Evolutionary conservation across 2,113 vertebrate species (phyloP), one percentile per base, ranked within the genome.

Genomic region (Gallinago undulata): DNA sequence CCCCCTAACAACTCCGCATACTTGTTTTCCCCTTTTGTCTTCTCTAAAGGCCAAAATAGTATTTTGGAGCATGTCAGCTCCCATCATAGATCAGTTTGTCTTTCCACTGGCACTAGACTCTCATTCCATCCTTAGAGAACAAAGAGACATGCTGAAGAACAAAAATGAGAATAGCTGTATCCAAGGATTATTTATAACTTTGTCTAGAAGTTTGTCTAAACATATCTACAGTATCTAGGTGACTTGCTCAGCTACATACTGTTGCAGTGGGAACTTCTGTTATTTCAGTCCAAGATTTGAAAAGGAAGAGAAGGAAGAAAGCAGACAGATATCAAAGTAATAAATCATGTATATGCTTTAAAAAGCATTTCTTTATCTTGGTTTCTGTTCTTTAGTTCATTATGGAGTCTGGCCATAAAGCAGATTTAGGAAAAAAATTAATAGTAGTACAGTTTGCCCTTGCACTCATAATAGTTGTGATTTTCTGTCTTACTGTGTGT

Each of bases 171-270:
- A 93, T 90, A 92, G 94, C 90, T 87, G 73, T 86, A 82, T 95
- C 87, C 94, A 96, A 93, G 90, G 48, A 75, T 97, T 96, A 96
- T 97, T 97, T 97, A 96, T 96, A 95, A 85, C 92, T 95, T 87
- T 74, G 81, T 91, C 70, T 83, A 95, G 80, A 95, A 96, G 94
- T 94, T 95, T 97, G 77, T 95, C 90, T 94, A 97, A 97, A 96
- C 94, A 96, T 90, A 93, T 93, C 88, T 93, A 79, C 69, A 12
- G 94, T 95, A 95, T 93, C 94, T 95, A 94, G 95, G 94, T 97
- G 94, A 96, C 91, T 94, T 96, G 56, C 50, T 82, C 83, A 79
- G 76, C 76, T 93, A 50, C 41, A 59, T 72, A 82, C 39, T 2
- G 21, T 72, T 92, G 56, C 8, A 9, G 87, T 90, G 78, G 96